phyloP scores from a whole-genome alignment of 2,888 invertebrate genomes.

The Agrilus cyanescens region DNA sequence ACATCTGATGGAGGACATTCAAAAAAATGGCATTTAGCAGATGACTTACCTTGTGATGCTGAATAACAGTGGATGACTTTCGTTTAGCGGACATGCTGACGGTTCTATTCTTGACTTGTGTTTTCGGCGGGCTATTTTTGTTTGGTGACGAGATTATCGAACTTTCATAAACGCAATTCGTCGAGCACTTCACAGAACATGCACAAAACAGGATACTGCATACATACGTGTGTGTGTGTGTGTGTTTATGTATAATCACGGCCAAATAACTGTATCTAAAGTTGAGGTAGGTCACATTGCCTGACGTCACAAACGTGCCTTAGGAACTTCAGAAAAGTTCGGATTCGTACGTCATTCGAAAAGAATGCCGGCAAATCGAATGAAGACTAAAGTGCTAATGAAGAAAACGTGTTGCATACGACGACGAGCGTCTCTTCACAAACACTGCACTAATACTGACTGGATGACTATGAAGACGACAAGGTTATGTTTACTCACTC shows the following conservation, averaged over 20 bases:
- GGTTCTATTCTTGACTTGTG: not conserved
- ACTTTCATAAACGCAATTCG: not conserved
- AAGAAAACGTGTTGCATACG: no score
- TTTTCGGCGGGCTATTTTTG: slow-evolving; percentile 4
- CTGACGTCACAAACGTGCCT: slow-evolving; percentile 12
- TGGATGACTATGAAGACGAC: no score
- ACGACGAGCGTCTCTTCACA: no score
- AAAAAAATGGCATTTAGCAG: not conserved
- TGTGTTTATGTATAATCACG: slow-evolving; percentile 22
- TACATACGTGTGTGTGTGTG: no score
- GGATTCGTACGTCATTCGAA: no score
- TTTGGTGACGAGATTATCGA: slow-evolving; percentile 3
- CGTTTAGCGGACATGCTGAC: slow-evolving; percentile 55
- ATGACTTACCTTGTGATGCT: slow-evolving; percentile 42
- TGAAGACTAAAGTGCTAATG: no score
- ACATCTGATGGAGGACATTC: not conserved
- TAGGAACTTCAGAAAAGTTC: no score
- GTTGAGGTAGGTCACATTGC: slow-evolving; percentile 32
- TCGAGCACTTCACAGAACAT: not conserved
- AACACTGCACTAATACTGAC: no score
- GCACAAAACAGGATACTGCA: slow-evolving; percentile 8
- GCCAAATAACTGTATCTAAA: slow-evolving; percentile 33
- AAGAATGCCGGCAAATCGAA: no score
- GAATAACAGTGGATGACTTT: slow-evolving; percentile 61
- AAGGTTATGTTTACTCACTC: no score